phyloP scores from a whole-genome alignment of 1,140 invertebrate genomes.

The Drosophila pruinosa region DNA sequence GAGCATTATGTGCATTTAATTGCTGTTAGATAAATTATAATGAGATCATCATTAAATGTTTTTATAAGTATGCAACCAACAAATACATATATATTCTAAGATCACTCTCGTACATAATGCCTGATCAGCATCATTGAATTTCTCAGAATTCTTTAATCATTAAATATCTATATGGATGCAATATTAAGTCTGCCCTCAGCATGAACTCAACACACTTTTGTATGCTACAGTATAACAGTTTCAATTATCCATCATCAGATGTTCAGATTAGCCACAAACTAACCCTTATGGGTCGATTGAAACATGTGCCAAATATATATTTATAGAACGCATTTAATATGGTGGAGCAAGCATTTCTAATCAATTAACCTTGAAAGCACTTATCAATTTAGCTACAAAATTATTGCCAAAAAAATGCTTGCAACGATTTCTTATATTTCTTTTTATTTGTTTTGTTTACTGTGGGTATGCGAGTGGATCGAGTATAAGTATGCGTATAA shows the following conservation, averaged over 20 bases:
- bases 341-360: conserved; percentile 10
- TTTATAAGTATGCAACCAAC: no score
- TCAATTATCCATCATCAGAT: neutral
- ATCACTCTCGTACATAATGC: no score
- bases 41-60: neutral
- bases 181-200: no score
- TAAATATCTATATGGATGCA: no score
- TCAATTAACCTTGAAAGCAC: conserved; percentile 38
- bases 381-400: conserved; percentile 25
- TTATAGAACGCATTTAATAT: neutral
- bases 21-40: neutral
- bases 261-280: neutral
- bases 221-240: neutral
- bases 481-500: conserved; percentile 15
- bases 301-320: neutral
- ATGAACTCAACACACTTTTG: neutral
- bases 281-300: neutral
- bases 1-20: neutral
- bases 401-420: conserved; percentile 37
- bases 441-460: conserved; percentile 11
- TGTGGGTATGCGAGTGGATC: neutral
- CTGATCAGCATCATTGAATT: no score
- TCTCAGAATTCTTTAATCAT: no score
- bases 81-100: no score
- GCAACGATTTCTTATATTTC: conserved; percentile 37